A percentile compares a stretch with the other conserved stretches of the same genome.
Evolutionary conservation across 37 sponge, comb jelly and placozoan genomes (phyloP).

Genomic region (Oopsacas minuta): DNA sequence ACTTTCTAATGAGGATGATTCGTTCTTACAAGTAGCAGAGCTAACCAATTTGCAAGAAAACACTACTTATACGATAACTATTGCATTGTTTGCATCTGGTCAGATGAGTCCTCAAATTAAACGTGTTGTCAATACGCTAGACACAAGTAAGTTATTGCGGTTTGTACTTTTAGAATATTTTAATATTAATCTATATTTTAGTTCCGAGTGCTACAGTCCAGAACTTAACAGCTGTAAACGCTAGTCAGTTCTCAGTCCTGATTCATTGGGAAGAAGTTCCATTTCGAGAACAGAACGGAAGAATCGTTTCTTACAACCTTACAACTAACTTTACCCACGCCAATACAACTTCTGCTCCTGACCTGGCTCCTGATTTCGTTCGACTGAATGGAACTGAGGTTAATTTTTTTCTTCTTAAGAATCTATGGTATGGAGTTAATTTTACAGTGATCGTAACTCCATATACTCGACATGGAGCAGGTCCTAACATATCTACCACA

Average conservation of each 20-base stretch:
- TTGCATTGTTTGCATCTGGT: neutral
- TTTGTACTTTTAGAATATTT: neutral
- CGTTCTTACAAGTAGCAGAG: neutral
- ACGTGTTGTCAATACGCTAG: neutral
- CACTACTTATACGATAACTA: neutral
- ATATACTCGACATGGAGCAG: neutral
- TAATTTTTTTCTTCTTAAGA: neutral
- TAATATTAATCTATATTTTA: neutral
- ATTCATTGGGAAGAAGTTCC: constrained; percentile 10
- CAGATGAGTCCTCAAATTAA: constrained; percentile 17
- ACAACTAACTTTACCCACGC: neutral
- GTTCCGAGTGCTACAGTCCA: neutral
- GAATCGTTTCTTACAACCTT: neutral
- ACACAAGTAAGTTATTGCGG: neutral
- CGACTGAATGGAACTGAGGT: neutral
- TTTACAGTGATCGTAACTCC: neutral
- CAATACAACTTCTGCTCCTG: neutral
- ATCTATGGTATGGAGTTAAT: neutral
- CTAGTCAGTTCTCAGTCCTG: neutral
- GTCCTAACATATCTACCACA: neutral
- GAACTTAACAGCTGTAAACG: neutral
- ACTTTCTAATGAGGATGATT: neutral
- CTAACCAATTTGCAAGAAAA: neutral
- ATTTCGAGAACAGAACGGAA: neutral
- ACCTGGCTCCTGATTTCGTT: neutral